These are phyloP conservation scores for Monodelphis domestica DNA, from an alignment of 2,797 vertebrate genomes.

Conservation along the genomic window DNA sequence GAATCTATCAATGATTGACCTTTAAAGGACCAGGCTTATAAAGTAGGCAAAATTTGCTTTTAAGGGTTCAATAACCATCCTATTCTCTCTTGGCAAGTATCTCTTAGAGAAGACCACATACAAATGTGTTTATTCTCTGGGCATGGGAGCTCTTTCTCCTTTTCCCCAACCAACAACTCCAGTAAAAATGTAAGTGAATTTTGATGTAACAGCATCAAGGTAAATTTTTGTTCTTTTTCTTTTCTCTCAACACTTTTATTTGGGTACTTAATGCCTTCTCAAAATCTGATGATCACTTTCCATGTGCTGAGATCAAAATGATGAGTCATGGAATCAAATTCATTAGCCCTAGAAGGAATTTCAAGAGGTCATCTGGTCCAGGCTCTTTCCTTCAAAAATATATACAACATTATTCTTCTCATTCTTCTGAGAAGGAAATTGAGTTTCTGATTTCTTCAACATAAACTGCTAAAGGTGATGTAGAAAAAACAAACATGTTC, in stretches of 20 bases:
- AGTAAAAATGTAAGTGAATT: slow-evolving; percentile 1
- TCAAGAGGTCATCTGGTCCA: not conserved
- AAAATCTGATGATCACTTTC: not conserved
- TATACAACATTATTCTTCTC: not conserved
- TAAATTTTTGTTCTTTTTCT: slow-evolving; percentile 4
- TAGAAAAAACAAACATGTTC: too few relatives aligned
- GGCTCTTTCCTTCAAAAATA: not conserved
- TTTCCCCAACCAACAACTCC: not conserved
- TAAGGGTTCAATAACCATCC: not conserved
- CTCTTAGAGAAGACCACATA: not conserved
- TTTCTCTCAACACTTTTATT: not conserved
- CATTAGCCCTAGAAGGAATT: not conserved
- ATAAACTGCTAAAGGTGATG: not conserved
- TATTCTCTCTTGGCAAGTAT: not conserved
- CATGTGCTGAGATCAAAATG: not conserved
- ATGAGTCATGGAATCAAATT: not conserved
- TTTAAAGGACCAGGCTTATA: not conserved
- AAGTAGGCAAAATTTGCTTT: not conserved
- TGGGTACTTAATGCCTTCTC: not conserved
- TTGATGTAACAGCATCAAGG: not conserved
- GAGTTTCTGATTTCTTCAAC: not conserved
- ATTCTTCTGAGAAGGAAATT: not conserved
- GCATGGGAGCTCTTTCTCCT: not conserved
- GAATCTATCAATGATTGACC: not conserved
- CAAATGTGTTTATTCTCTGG: not conserved